Evolutionary conservation across 2,797 vertebrate genomes (phyloP), one percentile per base, ranked within the genome.

Genomic region (Dendrocincla fuliginosa): DNA sequence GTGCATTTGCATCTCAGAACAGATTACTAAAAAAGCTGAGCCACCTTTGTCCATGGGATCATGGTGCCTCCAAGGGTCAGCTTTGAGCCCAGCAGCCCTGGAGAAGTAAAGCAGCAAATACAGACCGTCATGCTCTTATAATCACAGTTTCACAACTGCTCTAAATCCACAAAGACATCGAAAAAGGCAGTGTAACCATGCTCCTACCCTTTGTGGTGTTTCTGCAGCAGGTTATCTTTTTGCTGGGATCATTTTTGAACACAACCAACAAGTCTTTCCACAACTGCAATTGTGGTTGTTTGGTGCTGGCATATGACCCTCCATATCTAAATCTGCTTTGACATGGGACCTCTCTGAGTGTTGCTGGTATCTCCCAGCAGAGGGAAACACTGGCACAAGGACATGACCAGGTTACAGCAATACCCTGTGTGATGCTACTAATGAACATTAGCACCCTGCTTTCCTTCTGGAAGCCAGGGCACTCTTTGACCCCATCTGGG

Each of bases 131-230:
- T 25, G 11, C 24, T 16, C 41, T 77, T 77, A 44, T 0, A 4
- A 42, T 28, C 33, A 27, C 47, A 11, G 32, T 80, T 71, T 87
- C 33, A 39, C 49, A 57, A 20, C 37, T 23, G 13, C 42, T 60
- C 37, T 14, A 28, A 65, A 23, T n/a, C 33, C 3, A 2, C 46
- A 37, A 52, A 56, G n/a, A 59, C 4, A 2, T 25, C 1, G 2
- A 68, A 88, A 65, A 41, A 75, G 39, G 18, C 30, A 6, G 33
- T 5, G 2, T 0, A 0, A 33, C 32, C 28, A 16, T 1, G 0
- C 8, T 42, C 30, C 35, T 61, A 41, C 41, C 19, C 25, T 85
- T 28, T 4, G 4, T 47, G 42, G 12, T 47, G n/a, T 59, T 90
- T 78, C 53, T 74, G 33, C 61, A 50, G 33, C 61, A 57, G n/a